A percentile compares a stretch with the other conserved stretches of the same genome.
Evolutionary conservation across 2,113 vertebrate species (phyloP).

Genomic region (Gasterosteus nipponicus): DNA sequence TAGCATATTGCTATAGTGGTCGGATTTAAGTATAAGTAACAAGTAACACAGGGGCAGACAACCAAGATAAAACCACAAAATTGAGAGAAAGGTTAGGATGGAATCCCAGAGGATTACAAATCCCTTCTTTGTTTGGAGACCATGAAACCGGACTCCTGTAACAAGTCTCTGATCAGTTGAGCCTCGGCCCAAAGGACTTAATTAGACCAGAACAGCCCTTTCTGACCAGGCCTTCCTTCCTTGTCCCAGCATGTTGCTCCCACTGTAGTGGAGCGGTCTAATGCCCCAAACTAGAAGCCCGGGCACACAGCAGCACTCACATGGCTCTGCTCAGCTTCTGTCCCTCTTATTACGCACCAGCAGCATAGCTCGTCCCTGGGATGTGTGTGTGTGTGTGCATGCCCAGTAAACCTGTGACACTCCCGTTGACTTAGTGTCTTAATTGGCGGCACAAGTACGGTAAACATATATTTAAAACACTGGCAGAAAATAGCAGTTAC

Average conservation of each 20-base stretch:
- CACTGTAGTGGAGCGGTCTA: slow-evolving; percentile 62
- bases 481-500: slow-evolving; percentile 64
- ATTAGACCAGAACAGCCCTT: slow-evolving; percentile 83
- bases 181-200: slow-evolving; percentile 83
- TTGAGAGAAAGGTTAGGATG: slow-evolving; percentile 73
- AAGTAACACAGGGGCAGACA: slow-evolving; percentile 64
- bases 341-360: slow-evolving; percentile 55
- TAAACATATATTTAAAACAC: slow-evolving; percentile 67
- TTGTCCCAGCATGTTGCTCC: slow-evolving; percentile 61
- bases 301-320: slow-evolving; percentile 58
- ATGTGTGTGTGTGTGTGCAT: slow-evolving; percentile 15
- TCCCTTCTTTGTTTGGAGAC: slow-evolving; percentile 84
- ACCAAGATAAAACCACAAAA: slow-evolving; percentile 71
- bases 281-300: slow-evolving; percentile 58
- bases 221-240: slow-evolving; percentile 67
- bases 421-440: slow-evolving; percentile 58
- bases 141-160: slow-evolving; percentile 85
- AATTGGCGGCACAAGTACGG: slow-evolving; percentile 53
- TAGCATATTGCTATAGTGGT: slow-evolving; percentile 75
- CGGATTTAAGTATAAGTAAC: slow-evolving; percentile 72
- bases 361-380: slow-evolving; percentile 48
- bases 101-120: slow-evolving; percentile 80
- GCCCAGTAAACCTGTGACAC: slow-evolving; percentile 56
- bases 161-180: slow-evolving; percentile 84
- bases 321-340: slow-evolving; percentile 51